These are phyloP conservation scores for Abrostola triplasia DNA, from an alignment of 2,888 invertebrate species.

Conservation along the genomic window DNA sequence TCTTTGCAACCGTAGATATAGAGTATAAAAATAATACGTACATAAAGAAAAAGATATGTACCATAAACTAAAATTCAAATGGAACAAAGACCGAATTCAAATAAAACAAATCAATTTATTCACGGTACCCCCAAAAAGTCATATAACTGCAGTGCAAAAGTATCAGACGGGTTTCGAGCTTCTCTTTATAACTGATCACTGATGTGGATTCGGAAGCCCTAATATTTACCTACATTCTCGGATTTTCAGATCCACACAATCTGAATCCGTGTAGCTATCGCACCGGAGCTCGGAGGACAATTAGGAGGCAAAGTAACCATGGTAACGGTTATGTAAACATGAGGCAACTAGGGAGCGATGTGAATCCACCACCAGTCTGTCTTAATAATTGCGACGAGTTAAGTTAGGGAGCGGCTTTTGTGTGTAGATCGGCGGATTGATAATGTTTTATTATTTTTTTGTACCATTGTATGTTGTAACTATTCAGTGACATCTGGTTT, in stretches of 20 bases:
- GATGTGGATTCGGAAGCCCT: slow-evolving; percentile 8
- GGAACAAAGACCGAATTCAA: not conserved
- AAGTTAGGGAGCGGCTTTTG: slow-evolving; percentile 24
- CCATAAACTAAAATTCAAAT: not conserved
- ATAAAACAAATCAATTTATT: not conserved
- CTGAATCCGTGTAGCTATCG: slow-evolving; percentile 28
- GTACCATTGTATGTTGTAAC: slow-evolving; percentile 2
- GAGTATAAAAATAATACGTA: not conserved
- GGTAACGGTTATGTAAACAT: slow-evolving; percentile 65
- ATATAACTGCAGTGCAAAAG: slow-evolving; percentile 13
- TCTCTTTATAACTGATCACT: slow-evolving; percentile 12
- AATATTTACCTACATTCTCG: slow-evolving; percentile 24
- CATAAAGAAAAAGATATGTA: not conserved
- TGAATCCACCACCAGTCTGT: slow-evolving; percentile 56
- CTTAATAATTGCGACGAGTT: slow-evolving; percentile 60
- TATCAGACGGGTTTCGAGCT: slow-evolving; percentile 8
- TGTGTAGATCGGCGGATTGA: slow-evolving; percentile 16
- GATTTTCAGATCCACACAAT: slow-evolving; percentile 22
- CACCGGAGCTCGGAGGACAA: slow-evolving; percentile 51
- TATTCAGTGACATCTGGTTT: slow-evolving; percentile 2
- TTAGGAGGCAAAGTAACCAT: slow-evolving; percentile 64
- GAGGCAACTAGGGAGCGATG: slow-evolving; percentile 45
- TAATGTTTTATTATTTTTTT: slow-evolving; percentile 1
- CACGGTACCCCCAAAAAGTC: not conserved
- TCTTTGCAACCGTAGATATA: not conserved